Evolutionary conservation across 2,888 invertebrate species (phyloP), one percentile per base, ranked within the genome.

Genomic region (Oscheius myriophilus): DNA sequence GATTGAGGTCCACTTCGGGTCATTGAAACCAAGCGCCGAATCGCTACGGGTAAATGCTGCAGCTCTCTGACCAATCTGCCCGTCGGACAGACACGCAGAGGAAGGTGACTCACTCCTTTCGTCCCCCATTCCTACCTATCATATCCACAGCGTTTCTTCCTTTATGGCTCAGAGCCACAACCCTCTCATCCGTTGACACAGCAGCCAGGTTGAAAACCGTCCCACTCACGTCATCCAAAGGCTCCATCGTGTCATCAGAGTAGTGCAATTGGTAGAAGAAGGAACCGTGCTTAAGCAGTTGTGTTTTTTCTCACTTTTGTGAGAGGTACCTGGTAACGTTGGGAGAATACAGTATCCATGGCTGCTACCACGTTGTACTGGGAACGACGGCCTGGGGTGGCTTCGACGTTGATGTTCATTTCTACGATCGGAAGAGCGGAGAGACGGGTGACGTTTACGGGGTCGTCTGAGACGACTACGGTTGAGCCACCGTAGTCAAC

Each of bases 171-270:
- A 81, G 70, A 2, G 75, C 77, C 2, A 83, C 58, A 14, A 67
- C 75, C 63, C 74, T 46, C 54, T 81, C 80, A 62, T 79, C 76
- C 18, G 67, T 78, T 3, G 79, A 75, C 53, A 72, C 72, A 25
- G 78, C 75, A 9, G 67, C 65, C 65, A 82, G 63, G 33, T 72
- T 73, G 65, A 77, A 82, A 26, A 74, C 71, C n/a, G 57, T 42
- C 16, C 64, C 25, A 23, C 69, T 69, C n/a, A 81, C 70, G 61
- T 79, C 72, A 43, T 73, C 72, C 18, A 82, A 45, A 18, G 72
- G 67, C 53, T 80, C 82, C 62, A 67, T 70, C 18, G 80, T 71
- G 55, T 71, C 79, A 67, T 82, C 82, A 1, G 82, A 79, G 62
- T 80, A 82, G 42, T 72, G 72, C 16, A 82, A 73, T 54, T 72